phyloP scores from a whole-genome alignment of 2,113 vertebrate species.

The Pygoscelis antarcticus region DNA sequence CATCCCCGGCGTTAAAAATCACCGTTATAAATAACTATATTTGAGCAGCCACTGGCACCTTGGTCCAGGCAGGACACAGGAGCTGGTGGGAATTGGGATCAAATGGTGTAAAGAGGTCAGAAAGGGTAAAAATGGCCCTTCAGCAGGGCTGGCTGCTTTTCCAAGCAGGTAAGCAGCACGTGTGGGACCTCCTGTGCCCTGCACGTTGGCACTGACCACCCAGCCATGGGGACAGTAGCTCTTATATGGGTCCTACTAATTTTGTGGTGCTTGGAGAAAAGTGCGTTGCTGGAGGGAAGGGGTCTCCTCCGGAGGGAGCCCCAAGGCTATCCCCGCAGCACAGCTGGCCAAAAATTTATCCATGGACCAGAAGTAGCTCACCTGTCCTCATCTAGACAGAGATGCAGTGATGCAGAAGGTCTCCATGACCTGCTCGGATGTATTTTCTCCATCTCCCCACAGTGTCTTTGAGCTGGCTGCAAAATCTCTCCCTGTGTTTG shows the following conservation, averaged over 20 bases:
- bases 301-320: neutral
- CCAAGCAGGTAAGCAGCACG: neutral
- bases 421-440: neutral
- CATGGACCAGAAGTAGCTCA: neutral
- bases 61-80: neutral
- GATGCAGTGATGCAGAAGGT: neutral
- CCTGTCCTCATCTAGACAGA: neutral
- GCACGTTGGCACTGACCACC: neutral
- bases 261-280: neutral
- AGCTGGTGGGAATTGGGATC: neutral
- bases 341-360: neutral
- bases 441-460: neutral
- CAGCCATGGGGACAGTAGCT: neutral
- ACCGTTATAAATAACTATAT: fast-evolving
- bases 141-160: neutral
- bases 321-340: neutral
- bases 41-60: neutral
- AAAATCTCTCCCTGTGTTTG: neutral
- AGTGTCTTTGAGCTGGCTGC: neutral
- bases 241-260: neutral
- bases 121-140: neutral
- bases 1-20: neutral
- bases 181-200: neutral
- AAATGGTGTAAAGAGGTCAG: neutral
- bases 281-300: neutral